phyloP scores from a whole-genome alignment of 2,797 vertebrate species.

The Okamejei kenojei region DNA sequence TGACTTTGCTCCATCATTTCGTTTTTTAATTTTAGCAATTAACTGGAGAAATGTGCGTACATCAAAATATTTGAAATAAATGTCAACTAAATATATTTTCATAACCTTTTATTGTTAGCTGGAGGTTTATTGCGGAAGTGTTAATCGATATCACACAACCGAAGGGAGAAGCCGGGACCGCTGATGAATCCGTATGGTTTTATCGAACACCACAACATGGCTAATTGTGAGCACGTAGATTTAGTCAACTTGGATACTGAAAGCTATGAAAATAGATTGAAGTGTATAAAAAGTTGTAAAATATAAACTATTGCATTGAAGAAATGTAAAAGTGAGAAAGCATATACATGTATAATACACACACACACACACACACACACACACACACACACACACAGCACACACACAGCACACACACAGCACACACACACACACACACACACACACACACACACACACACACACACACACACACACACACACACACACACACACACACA shows the following conservation, averaged over 20 bases:
- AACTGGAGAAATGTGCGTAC: background rate
- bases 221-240: background rate
- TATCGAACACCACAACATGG: background rate
- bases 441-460: too few species aligned
- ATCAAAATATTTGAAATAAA: background rate
- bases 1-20: background rate
- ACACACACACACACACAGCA: too few species aligned
- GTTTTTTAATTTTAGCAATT: background rate
- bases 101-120: background rate
- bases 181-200: background rate
- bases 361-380: too few species aligned
- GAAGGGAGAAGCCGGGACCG: background rate
- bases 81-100: background rate
- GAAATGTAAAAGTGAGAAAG: background rate
- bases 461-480: too few species aligned
- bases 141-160: too few species aligned
- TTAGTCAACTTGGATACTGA: background rate
- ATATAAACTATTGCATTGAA: too few species aligned
- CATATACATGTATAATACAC: too few species aligned
- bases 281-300: background rate
- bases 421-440: too few species aligned
- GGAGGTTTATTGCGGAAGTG: background rate
- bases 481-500: too few species aligned
- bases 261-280: background rate
- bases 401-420: too few species aligned